Evolutionary conservation across 2,797 vertebrate species (phyloP), one percentile per base, ranked within the genome.

Genomic region (Sebastes aleutianus): DNA sequence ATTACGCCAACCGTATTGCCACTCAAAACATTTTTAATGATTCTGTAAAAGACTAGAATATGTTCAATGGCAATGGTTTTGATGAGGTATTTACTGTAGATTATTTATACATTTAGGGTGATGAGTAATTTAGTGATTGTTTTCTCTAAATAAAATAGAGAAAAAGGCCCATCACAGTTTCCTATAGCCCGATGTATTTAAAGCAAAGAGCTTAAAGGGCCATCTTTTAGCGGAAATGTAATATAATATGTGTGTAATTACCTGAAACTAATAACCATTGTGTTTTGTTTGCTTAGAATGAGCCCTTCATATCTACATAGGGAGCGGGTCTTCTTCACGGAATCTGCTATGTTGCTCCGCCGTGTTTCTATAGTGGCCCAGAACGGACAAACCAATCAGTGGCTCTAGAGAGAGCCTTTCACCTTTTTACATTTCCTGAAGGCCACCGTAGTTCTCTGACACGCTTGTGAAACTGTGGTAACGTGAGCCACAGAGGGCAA

Each of bases 341-440:
- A 50, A 0, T 50, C 18, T 0, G 47, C 47, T 18, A 20, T 50
- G 18, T 50, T 50, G 47, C 18, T 20, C 18, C 3, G 0, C 47
- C 47, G 0, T 50, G 47, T 20, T 50, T 50, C 16, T 20, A 20
- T 0, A 50, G 47, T 20, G 0, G 47, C 18, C 47, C 47, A 50
- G 47, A 50, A 20, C 2, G 47, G 47, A 50, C 47, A 50, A 50
- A 50, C 47, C 16, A 20, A 50, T 0, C 18, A 20, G 0, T 50
- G 8, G 16, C 47, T 50, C 0, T 20, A 4, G 47, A 50, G 18
- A 50, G 47, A 50, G 16, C 0, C 7, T 50, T 50, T 50, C 47
- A 50, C 7, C 0, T 50, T 8, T 50, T 47, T 16, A 43, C 39
- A 14, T 43, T 43, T 3, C 47, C 47, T 50, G 18, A 50, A 50